Conservation (phyloP, 2,888 invertebrate species). For the Nomada ferruginata region DNA sequence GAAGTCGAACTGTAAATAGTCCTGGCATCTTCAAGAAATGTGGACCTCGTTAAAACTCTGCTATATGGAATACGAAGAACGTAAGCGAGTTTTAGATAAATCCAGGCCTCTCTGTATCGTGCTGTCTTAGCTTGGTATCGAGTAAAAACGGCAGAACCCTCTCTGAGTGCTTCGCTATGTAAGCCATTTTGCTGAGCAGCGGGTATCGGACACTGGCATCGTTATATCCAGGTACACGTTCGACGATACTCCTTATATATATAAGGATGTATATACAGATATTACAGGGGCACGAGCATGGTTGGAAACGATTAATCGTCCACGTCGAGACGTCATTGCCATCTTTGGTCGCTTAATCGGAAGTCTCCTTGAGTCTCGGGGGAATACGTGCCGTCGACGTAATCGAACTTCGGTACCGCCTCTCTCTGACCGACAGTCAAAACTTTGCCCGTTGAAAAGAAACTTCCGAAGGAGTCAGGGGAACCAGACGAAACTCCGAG, state of each 20-base stretch:
- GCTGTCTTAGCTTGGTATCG: slow-evolving; percentile 49
- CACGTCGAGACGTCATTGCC: slow-evolving; percentile 75
- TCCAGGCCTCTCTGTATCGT: slow-evolving; percentile 49
- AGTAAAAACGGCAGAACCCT: slow-evolving; percentile 68
- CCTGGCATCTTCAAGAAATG: neutral
- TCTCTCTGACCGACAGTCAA: slow-evolving; percentile 55
- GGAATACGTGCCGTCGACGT: slow-evolving; percentile 69
- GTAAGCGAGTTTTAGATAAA: slow-evolving; percentile 23
- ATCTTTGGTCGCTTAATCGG: slow-evolving; percentile 75
- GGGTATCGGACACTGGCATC: slow-evolving; percentile 69
- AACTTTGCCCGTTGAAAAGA: slow-evolving; percentile 58
- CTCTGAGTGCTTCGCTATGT: slow-evolving; percentile 75
- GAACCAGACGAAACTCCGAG: slow-evolving; percentile 27
- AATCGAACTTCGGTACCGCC: slow-evolving; percentile 63
- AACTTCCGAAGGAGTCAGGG: slow-evolving; percentile 36
- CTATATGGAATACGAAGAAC: neutral
- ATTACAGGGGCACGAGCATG: slow-evolving; percentile 62
- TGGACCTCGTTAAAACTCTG: neutral
- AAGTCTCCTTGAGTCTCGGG: slow-evolving; percentile 65
- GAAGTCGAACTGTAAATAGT: neutral
- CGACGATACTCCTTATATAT: slow-evolving; percentile 45
- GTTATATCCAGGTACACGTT: slow-evolving; percentile 67
- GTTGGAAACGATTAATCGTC: slow-evolving; percentile 77
- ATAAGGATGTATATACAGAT: slow-evolving; percentile 32
- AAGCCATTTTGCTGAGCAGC: slow-evolving; percentile 73